Conservation (phyloP, 2,113 vertebrate genomes). For the Scytalopus superciliaris region DNA sequence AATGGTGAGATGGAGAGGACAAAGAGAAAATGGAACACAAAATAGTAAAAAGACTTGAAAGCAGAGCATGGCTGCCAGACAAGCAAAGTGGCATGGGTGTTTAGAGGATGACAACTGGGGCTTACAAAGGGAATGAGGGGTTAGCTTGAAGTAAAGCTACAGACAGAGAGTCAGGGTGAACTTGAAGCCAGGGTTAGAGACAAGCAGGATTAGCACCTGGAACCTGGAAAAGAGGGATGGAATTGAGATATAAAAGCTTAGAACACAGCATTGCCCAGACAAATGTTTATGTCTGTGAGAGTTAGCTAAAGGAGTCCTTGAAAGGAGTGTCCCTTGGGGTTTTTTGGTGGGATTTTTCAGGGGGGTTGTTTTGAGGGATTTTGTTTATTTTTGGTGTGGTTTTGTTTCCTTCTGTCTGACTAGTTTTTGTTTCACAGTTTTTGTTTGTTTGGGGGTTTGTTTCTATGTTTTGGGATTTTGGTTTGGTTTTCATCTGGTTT, state of each 20-base stretch:
- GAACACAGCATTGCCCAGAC: not conserved
- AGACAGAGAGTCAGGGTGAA: not conserved
- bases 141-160: not conserved
- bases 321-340: not conserved
- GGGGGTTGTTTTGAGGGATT: no score
- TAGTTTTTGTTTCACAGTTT: no score
- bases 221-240: not conserved
- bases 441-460: not conserved
- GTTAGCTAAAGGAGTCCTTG: not conserved
- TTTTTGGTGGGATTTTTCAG: no score
- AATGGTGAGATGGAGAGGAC: not conserved
- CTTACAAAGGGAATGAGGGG: accelerated
- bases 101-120: not conserved
- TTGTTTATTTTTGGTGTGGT: no score
- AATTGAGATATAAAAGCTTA: not conserved
- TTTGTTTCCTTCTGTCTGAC: no score
- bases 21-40: not conserved
- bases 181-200: not conserved
- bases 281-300: accelerated
- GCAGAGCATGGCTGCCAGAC: not conserved
- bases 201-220: not conserved
- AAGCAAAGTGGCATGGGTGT: accelerated
- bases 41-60: not conserved
- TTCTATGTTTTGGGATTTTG: no score
- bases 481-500: no score